phyloP scores from a whole-genome alignment of 2,113 vertebrate genomes.

The Orycteropus afer region DNA sequence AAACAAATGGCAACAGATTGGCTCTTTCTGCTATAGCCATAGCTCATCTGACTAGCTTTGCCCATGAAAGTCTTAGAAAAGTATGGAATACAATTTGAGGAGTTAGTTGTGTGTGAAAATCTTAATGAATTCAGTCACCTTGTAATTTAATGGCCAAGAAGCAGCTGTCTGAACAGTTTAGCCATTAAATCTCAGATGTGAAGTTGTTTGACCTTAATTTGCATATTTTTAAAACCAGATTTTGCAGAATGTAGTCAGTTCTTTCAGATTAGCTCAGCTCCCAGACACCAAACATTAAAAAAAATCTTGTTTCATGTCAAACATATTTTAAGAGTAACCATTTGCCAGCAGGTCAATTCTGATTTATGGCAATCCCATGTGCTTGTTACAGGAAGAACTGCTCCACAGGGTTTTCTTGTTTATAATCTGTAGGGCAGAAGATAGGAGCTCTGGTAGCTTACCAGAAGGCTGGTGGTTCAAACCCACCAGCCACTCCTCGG shows the following conservation, averaged over 20 bases:
- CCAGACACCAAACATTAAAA: neutral
- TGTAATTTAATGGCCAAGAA: conserved; percentile 68
- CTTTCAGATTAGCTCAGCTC: neutral
- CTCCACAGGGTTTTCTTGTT: neutral
- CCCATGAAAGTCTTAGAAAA: conserved; percentile 61
- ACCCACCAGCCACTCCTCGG: no score
- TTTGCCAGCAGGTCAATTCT: neutral
- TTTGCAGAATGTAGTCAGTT: neutral
- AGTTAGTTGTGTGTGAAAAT: conserved; percentile 75
- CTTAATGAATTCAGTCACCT: conserved; percentile 75
- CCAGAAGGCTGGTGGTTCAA: no score
- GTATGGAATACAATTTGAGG: conserved; percentile 67
- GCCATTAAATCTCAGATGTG: conserved; percentile 52
- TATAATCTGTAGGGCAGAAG: neutral
- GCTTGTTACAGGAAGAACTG: neutral
- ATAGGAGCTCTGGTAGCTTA: no score
- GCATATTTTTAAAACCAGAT: conserved; percentile 51
- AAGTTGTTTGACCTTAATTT: conserved; percentile 64
- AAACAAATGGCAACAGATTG: conserved; percentile 71
- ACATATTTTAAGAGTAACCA: neutral
- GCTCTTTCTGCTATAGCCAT: conserved; percentile 63
- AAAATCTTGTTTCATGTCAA: neutral
- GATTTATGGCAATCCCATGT: neutral
- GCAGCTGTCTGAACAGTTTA: conserved; percentile 70
- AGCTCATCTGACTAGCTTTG: conserved; percentile 63